A percentile compares a stretch with the other conserved stretches of the same genome.
Evolutionary conservation across 1,140 invertebrate genomes (phyloP).

Genomic region (Atta texana): DNA sequence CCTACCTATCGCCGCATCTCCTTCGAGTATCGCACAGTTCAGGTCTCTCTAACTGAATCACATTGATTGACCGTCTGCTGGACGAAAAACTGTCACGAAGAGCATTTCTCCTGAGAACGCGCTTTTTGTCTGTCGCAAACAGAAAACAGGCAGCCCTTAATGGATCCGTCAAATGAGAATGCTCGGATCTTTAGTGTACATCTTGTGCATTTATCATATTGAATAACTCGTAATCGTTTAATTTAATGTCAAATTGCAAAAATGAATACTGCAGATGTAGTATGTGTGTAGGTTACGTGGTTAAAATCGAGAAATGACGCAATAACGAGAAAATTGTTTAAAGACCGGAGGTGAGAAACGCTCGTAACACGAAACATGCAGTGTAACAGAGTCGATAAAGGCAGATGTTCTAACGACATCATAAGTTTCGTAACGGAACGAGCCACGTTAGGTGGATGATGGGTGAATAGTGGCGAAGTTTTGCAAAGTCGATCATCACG

Average conservation of each 20-base stretch:
- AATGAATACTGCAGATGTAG: neutral
- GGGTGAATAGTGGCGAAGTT: constrained; percentile 37
- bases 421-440: constrained; percentile 61
- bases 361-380: constrained; percentile 19
- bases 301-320: neutral
- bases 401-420: constrained; percentile 63
- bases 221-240: neutral
- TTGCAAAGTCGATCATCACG: constrained; percentile 69
- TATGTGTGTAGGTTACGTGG: neutral
- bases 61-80: constrained; percentile 82
- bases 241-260: neutral
- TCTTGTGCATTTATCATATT: neutral
- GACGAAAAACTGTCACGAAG: constrained; percentile 54
- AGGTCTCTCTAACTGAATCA: constrained; percentile 81
- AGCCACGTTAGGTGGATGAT: constrained; percentile 27
- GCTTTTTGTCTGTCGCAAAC: constrained; percentile 31
- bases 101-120: constrained; percentile 35
- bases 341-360: constrained; percentile 33
- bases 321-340: constrained; percentile 23
- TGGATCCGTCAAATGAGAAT: neutral
- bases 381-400: constrained; percentile 54
- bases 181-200: neutral
- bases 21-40: constrained; percentile 61
- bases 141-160: constrained; percentile 10
- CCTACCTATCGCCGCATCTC: constrained; percentile 66